phyloP scores from a whole-genome alignment of 1,140 invertebrate genomes.

The Halictus rubicundus region DNA sequence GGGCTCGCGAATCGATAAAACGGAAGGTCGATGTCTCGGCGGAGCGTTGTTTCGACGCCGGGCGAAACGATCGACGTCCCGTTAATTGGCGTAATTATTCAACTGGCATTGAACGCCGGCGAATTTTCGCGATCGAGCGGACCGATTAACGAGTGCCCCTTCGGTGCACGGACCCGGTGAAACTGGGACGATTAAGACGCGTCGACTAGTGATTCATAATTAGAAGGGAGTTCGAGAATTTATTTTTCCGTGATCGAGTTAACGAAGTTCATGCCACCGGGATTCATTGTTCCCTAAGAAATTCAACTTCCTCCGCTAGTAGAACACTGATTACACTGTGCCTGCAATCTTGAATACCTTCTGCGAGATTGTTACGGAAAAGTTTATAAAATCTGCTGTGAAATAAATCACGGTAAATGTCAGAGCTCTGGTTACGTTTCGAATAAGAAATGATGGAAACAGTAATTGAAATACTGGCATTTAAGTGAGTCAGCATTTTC shows the following conservation, averaged over 20 bases:
- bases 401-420: too few relatives aligned
- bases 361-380: too few relatives aligned
- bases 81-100: slow-evolving; percentile 62
- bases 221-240: slow-evolving; percentile 38
- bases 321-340: too few relatives aligned
- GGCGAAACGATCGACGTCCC: slow-evolving; percentile 36
- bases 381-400: too few relatives aligned
- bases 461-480: too few relatives aligned
- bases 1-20: not conserved
- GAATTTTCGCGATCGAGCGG: slow-evolving; percentile 58
- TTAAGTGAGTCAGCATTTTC: too few relatives aligned
- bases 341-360: too few relatives aligned
- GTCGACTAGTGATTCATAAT: slow-evolving; percentile 47
- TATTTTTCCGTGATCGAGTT: slow-evolving; percentile 21
- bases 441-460: too few relatives aligned
- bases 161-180: slow-evolving; percentile 27
- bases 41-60: slow-evolving; percentile 14
- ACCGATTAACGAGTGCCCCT: slow-evolving; percentile 53
- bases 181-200: slow-evolving; percentile 53
- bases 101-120: slow-evolving; percentile 21
- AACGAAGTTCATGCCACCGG: not conserved
- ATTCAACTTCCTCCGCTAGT: too few relatives aligned
- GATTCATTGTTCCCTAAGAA: not conserved
- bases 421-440: too few relatives aligned
- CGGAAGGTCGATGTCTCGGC: not conserved